Base-by-base conservation (phyloP, 1,140 invertebrate genomes). In the Tribolium madens region DNA sequence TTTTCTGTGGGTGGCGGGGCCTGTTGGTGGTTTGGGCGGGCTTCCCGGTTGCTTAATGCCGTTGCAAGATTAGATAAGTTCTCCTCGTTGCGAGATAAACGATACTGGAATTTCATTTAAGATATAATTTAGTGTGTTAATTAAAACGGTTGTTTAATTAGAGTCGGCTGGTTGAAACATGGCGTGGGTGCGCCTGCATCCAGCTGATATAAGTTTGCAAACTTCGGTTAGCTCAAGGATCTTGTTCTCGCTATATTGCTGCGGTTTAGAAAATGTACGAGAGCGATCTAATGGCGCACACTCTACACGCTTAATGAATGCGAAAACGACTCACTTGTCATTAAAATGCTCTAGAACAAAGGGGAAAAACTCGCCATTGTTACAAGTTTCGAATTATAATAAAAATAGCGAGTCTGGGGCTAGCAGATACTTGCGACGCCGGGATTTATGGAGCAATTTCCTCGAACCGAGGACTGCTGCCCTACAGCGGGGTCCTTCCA, bases 141-240 rank as follows among this genome's bases (percentile, higher is more conserved):
- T 85, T 85, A 86, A 86, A 86, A 86, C 84, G 81, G 83, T 83
- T 84, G 84, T 85, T 86, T 85, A 86, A 86, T 86, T 85, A 85
- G 84, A 84, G 80, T 78, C 76, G 78, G 81, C 74, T 76, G 78
- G 82, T 76, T 82, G 82, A 84, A 81, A 81, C 74, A 81, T 82
- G 83, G 77, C 76, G 79, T 76, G 76, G 47, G 48, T 76, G 69
- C 75, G 80, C 79, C 83, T 83, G 83, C 79, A 80, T 76, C 76
- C 76, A 79, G 77, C 80, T 83, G 83, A 84, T 84, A 84, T 82
- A 82, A 82, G 78, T 80, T 77, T 76, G 77, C 76, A 79, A 81
- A 82, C 78, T 82, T 82, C 69, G 77, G 74, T 78, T 76, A 80
- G 73, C 50, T 64, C 52, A 76, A 78, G 80, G 79, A 79, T 78